Conservation (phyloP, 2,797 vertebrate genomes). For the Todus mexicanus region DNA sequence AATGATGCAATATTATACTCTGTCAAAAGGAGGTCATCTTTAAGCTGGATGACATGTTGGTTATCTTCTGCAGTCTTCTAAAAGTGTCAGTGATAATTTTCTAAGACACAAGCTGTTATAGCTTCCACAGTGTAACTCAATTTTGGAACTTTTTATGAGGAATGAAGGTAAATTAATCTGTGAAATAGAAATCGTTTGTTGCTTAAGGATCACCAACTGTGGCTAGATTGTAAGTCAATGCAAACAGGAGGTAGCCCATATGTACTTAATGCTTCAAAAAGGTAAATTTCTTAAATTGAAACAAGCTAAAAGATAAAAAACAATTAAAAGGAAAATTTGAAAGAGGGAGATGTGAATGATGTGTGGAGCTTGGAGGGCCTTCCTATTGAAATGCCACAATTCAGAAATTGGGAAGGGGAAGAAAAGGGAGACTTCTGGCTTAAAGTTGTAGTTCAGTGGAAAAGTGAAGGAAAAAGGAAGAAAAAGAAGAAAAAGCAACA, state of each 20-base stretch:
- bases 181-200: not conserved
- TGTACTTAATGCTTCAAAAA: not conserved
- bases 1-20: not conserved
- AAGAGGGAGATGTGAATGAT: not conserved
- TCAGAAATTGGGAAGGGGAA: not conserved
- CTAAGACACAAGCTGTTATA: not conserved
- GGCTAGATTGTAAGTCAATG: fast-evolving
- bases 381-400: not conserved
- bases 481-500: not conserved
- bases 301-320: not conserved
- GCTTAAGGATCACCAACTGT: not conserved
- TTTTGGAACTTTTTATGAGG: not conserved
- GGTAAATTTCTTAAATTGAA: not conserved
- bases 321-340: not conserved
- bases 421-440: not conserved
- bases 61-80: not conserved
- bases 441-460: not conserved
- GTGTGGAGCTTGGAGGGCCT: not conserved
- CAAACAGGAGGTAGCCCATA: not conserved
- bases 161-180: not conserved
- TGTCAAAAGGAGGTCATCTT: not conserved
- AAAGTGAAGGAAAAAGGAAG: not conserved
- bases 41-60: not conserved
- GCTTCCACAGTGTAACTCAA: not conserved
- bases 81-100: not conserved